Evolutionary conservation across 2,113 vertebrate genomes (phyloP).

Genomic region (Mola mola): DNA sequence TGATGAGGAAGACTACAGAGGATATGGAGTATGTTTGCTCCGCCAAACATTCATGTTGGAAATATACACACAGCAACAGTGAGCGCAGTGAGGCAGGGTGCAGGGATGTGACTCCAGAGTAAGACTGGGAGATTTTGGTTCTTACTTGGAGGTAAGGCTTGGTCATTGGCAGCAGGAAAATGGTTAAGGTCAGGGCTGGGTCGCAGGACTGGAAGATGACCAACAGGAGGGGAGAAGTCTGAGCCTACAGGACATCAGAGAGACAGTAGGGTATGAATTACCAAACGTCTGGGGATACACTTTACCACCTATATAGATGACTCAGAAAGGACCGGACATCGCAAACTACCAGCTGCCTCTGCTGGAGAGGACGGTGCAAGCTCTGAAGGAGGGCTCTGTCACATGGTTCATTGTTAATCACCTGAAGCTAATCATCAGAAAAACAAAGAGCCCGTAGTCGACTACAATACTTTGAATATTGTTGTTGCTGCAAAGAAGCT

Average conservation of each 20-base stretch:
- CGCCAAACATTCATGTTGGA: slow-evolving; percentile 1
- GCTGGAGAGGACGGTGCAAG: too few species aligned
- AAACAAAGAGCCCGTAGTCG: too few species aligned
- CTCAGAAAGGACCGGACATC: background rate
- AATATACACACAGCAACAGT: slow-evolving; percentile 6
- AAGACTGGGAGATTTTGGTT: slow-evolving; percentile 52
- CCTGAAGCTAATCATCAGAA: too few species aligned
- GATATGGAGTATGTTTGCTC: slow-evolving; percentile 17
- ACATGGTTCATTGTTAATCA: too few species aligned
- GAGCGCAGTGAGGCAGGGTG: slow-evolving; percentile 20
- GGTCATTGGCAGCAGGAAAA: slow-evolving; percentile 92
- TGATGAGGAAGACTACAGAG: slow-evolving; percentile 17
- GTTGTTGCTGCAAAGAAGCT: too few species aligned
- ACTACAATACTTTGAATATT: too few species aligned
- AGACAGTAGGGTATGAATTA: slow-evolving; percentile 53
- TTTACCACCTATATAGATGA: background rate
- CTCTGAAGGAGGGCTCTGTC: too few species aligned
- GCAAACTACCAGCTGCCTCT: too few species aligned
- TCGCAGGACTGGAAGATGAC: slow-evolving; percentile 92
- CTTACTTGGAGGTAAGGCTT: slow-evolving; percentile 99
- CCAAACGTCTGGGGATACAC: slow-evolving; percentile 7
- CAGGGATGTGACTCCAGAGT: slow-evolving; percentile 64
- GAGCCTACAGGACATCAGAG: slow-evolving; percentile 74
- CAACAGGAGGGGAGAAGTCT: slow-evolving; percentile 85
- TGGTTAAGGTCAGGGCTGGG: slow-evolving; percentile 90